Evolutionary conservation across 2,113 vertebrate species (phyloP).

Genomic region (Scomber japonicus): DNA sequence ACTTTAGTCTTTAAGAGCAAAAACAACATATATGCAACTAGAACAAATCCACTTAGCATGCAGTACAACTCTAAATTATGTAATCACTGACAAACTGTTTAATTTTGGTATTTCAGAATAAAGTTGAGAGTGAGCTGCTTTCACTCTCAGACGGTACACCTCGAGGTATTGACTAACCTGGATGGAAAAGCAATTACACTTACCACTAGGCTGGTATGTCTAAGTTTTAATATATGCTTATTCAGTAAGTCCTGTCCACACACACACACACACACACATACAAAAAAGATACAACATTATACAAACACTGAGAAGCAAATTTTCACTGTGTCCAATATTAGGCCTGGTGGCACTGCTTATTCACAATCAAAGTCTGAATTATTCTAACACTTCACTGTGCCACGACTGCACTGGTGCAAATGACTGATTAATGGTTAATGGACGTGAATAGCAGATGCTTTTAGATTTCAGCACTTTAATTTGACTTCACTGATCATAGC

Average conservation of each 20-base stretch:
- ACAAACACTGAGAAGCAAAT: conserved; percentile 23
- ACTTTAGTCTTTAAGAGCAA: too few species aligned
- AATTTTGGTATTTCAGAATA: background rate
- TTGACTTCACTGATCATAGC: conserved; percentile 41
- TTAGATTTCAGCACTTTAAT: conserved; percentile 35
- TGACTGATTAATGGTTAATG: conserved; percentile 54
- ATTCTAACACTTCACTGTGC: conserved; percentile 21
- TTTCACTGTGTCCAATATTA: conserved; percentile 17
- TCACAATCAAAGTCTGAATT: conserved; percentile 32
- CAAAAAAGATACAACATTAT: conserved; percentile 2
- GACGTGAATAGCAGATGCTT: conserved; percentile 37
- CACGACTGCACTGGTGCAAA: conserved; percentile 18
- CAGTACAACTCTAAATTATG: background rate
- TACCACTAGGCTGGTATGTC: conserved; percentile 16
- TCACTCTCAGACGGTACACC: conserved; percentile 16
- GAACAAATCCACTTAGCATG: background rate
- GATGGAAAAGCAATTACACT: conserved; percentile 32
- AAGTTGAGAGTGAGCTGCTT: background rate
- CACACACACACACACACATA: background rate
- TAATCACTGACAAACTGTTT: background rate
- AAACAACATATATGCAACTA: background rate
- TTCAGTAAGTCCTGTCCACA: conserved; percentile 25
- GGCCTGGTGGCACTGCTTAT: conserved; percentile 20
- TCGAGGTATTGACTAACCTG: background rate
- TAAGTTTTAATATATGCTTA: conserved; percentile 18